A percentile compares a stretch with the other conserved stretches of the same genome.
phyloP scores from a whole-genome alignment of 2,888 invertebrate genomes.

The Platynereis dumerilii region DNA sequence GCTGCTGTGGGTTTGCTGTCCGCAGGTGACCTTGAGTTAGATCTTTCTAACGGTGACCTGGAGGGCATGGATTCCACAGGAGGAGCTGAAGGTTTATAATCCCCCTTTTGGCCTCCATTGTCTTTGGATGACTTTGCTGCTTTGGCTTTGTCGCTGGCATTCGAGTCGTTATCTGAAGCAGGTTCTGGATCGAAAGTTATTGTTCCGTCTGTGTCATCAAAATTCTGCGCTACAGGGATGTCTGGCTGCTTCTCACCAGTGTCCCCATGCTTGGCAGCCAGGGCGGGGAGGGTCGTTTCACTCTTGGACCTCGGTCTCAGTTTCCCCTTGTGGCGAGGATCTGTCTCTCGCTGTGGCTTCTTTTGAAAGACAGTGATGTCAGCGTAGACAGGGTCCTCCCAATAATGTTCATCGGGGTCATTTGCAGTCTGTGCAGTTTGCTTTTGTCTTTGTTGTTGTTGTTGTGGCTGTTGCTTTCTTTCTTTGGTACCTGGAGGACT shows the following conservation, averaged over 20 bases:
- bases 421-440: neutral
- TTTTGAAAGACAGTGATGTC: constrained; percentile 34
- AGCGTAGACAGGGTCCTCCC: constrained; percentile 60
- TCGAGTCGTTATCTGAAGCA: too few relatives aligned
- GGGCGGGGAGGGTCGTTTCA: neutral
- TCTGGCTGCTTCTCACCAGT: neutral
- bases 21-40: too few relatives aligned
- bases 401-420: constrained; percentile 51
- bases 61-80: too few relatives aligned
- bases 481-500: constrained; percentile 1
- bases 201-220: too few relatives aligned
- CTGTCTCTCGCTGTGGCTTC: neutral
- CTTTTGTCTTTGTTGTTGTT: neutral
- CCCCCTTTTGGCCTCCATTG: too few relatives aligned
- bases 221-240: too few relatives aligned
- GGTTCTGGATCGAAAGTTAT: too few relatives aligned
- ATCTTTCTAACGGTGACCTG: too few relatives aligned
- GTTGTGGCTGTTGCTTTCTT: neutral
- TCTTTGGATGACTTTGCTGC: too few relatives aligned
- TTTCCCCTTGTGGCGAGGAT: neutral
- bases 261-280: neutral
- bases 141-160: too few relatives aligned
- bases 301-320: neutral
- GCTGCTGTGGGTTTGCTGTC: too few relatives aligned
- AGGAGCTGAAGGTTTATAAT: too few relatives aligned